phyloP scores from a whole-genome alignment of 1,140 invertebrate species.

The Polypedilum pembai region DNA sequence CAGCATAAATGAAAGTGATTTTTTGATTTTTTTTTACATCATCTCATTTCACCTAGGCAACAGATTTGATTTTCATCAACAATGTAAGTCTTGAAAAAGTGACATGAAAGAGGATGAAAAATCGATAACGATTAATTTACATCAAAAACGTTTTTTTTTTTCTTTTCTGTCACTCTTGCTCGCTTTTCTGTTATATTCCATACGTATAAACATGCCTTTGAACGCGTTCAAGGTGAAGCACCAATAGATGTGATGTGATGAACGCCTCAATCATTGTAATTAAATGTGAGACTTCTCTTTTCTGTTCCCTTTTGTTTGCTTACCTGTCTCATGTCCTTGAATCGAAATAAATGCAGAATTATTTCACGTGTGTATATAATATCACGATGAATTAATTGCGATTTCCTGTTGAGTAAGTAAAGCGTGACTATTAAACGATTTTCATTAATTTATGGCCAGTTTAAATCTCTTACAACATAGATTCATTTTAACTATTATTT shows the following conservation, averaged over 20 bases:
- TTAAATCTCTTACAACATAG: too few species aligned
- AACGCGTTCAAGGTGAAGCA: background rate
- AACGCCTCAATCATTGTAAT: background rate
- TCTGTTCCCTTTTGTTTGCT: background rate
- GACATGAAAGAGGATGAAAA: slow-evolving; percentile 14
- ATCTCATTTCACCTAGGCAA: background rate
- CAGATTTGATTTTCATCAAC: background rate
- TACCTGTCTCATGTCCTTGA: background rate
- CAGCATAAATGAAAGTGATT: too few species aligned
- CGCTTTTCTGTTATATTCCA: too few species aligned
- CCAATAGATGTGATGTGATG: background rate
- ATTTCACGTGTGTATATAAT: background rate
- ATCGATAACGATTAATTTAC: slow-evolving; percentile 26
- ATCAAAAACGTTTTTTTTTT: slow-evolving; percentile 20
- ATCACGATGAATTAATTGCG: too few species aligned
- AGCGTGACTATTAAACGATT: too few species aligned
- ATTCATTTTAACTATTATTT: too few species aligned
- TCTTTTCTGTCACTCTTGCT: background rate
- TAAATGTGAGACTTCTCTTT: background rate
- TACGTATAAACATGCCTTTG: background rate
- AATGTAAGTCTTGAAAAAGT: background rate
- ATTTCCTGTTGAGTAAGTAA: too few species aligned
- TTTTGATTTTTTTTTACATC: background rate
- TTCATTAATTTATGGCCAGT: too few species aligned
- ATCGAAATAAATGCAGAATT: background rate